A percentile compares a stretch with the other conserved stretches of the same genome.
phyloP scores from a whole-genome alignment of 2,797 vertebrate genomes.

The Borostomias antarcticus region DNA sequence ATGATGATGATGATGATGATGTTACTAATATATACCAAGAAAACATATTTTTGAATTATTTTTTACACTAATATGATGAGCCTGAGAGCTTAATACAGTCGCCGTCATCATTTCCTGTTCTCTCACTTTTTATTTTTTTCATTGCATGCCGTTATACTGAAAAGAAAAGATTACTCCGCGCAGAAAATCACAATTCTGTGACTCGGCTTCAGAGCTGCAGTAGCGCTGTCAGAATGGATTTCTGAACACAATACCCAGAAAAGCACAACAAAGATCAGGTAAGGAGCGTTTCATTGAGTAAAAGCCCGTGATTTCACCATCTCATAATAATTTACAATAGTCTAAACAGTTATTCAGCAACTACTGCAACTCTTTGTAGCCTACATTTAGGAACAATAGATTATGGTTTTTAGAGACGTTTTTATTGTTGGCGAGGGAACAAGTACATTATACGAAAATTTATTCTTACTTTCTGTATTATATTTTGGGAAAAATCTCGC shows the following conservation, averaged over 20 bases:
- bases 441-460: too few relatives aligned
- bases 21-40: too few relatives aligned
- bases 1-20: too few relatives aligned
- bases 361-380: neutral
- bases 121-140: conserved; percentile 58
- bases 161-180: conserved; percentile 60
- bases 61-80: neutral
- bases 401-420: neutral
- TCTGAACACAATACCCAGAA: conserved; percentile 45
- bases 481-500: too few relatives aligned
- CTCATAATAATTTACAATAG: neutral
- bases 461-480: too few relatives aligned
- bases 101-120: conserved; percentile 86
- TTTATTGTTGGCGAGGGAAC: neutral
- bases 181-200: conserved; percentile 51
- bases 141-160: conserved; percentile 53
- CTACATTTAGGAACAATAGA: neutral
- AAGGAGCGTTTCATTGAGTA: conserved; percentile 6
- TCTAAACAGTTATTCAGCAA: neutral
- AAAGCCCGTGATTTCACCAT: neutral
- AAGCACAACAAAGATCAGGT: conserved; percentile 50
- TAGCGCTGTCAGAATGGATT: conserved; percentile 63
- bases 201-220: conserved; percentile 50
- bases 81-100: conserved; percentile 62
- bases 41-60: neutral